phyloP scores from a whole-genome alignment of 2,888 invertebrate species.

The Limnephilus marmoratus region DNA sequence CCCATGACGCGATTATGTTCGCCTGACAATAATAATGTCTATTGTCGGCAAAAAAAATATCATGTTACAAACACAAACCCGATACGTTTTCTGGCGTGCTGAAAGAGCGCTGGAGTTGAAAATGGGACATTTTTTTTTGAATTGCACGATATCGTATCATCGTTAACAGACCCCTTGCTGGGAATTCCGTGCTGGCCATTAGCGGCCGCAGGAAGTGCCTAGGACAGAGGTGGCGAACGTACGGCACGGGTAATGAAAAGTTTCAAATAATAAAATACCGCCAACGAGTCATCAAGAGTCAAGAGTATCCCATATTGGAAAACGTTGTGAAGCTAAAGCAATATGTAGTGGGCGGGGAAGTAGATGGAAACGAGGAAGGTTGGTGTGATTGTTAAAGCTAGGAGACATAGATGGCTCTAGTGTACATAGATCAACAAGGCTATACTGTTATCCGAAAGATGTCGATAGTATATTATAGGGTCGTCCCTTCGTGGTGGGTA shows the following conservation, averaged over 20 bases:
- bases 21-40: not conserved
- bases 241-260: not conserved
- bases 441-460: no score
- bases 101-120: not conserved
- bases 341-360: no score
- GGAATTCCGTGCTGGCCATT: not conserved
- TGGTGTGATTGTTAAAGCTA: no score
- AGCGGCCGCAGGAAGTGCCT: not conserved
- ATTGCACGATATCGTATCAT: slow-evolving; percentile 2
- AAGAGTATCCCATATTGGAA: no score
- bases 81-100: not conserved
- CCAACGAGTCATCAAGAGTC: no score
- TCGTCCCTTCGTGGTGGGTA: no score
- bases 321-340: no score
- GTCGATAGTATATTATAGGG: no score
- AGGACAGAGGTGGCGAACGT: not conserved
- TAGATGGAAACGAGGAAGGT: no score
- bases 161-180: not conserved
- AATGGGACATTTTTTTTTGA: not conserved
- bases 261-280: not conserved
- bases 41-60: not conserved
- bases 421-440: no score
- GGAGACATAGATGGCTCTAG: no score
- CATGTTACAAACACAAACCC: not conserved
- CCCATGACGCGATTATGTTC: not conserved